A percentile compares a stretch with the other conserved stretches of the same genome.
phyloP scores from a whole-genome alignment of 2,888 invertebrate genomes.

The Cabera pusaria region DNA sequence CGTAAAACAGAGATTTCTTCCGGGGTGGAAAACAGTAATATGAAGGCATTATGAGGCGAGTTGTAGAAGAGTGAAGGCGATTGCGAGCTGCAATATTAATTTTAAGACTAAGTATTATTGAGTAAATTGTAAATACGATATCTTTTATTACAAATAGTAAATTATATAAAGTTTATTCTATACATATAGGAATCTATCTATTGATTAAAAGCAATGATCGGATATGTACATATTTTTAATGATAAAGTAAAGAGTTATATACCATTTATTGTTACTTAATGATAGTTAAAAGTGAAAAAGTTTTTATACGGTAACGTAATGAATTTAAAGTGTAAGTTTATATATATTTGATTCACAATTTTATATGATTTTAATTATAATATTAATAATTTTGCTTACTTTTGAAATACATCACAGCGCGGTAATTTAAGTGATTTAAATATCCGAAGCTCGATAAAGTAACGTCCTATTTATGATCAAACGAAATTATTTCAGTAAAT shows the following conservation, averaged over 20 bases:
- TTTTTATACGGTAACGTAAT: slow-evolving; percentile 59
- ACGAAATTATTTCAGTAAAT: background rate
- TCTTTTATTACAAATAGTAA: slow-evolving; percentile 46
- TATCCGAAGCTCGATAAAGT: slow-evolving; percentile 9
- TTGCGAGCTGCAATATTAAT: slow-evolving; percentile 79
- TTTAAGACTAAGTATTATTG: slow-evolving; percentile 65
- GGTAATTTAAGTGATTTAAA: slow-evolving; percentile 30
- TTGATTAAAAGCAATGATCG: slow-evolving; percentile 70
- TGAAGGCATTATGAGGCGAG: slow-evolving; percentile 31
- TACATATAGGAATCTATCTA: slow-evolving; percentile 43
- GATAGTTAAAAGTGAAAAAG: slow-evolving; percentile 60
- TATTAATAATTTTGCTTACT: slow-evolving; percentile 30
- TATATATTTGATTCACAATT: slow-evolving; percentile 34
- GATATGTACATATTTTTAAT: slow-evolving; percentile 69
- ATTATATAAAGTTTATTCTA: slow-evolving; percentile 51
- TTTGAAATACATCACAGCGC: slow-evolving; percentile 37
- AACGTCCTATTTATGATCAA: slow-evolving; percentile 4
- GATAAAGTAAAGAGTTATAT: slow-evolving; percentile 49
- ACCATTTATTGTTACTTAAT: slow-evolving; percentile 71
- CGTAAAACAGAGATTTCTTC: slow-evolving; percentile 18
- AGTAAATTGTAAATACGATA: slow-evolving; percentile 64
- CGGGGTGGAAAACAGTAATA: slow-evolving; percentile 23
- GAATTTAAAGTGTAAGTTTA: slow-evolving; percentile 38
- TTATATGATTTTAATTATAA: too few species aligned
- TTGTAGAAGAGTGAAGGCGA: slow-evolving; percentile 48